A percentile compares a stretch with the other conserved stretches of the same genome.
Evolutionary conservation across 2,113 vertebrate genomes (phyloP).

Genomic region (Platysteira castanea): DNA sequence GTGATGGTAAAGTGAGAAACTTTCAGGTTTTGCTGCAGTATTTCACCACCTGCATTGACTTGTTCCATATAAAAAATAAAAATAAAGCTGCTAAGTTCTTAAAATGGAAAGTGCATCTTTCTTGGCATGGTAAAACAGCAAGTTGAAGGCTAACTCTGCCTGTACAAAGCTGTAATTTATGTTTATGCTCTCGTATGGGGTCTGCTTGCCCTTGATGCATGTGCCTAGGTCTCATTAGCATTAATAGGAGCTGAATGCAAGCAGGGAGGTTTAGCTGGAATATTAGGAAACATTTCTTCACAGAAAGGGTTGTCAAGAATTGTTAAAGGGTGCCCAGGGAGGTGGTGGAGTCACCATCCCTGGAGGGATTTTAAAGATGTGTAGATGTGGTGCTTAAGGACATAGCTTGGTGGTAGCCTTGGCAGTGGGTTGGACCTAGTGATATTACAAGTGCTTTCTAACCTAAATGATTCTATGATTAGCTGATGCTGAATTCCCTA

Average conservation of each 20-base stretch:
- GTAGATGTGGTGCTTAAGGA: background rate
- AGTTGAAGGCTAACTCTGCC: background rate
- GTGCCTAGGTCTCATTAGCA: conserved; percentile 25
- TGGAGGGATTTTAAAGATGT: background rate
- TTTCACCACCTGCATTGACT: background rate
- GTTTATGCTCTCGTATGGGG: background rate
- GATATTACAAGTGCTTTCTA: background rate
- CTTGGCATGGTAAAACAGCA: background rate
- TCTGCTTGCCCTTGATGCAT: conserved; percentile 24
- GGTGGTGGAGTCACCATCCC: background rate
- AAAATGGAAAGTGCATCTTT: conserved; percentile 29
- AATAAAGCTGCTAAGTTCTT: background rate
- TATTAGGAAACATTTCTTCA: background rate
- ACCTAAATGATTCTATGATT: background rate
- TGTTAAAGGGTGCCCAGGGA: background rate
- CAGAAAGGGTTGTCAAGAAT: background rate
- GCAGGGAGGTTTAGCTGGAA: background rate
- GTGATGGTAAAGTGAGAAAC: background rate
- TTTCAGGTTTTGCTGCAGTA: background rate
- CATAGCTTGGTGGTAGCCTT: background rate
- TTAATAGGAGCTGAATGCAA: conserved; percentile 7
- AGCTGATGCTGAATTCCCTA: background rate
- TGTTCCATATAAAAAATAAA: background rate
- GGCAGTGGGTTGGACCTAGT: background rate
- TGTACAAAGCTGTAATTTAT: conserved; percentile 24